Percentiles rank a stretch among this genome's conserved stretches.
phyloP scores from a whole-genome alignment of 2,888 invertebrate species.

The Philaethria dido region DNA sequence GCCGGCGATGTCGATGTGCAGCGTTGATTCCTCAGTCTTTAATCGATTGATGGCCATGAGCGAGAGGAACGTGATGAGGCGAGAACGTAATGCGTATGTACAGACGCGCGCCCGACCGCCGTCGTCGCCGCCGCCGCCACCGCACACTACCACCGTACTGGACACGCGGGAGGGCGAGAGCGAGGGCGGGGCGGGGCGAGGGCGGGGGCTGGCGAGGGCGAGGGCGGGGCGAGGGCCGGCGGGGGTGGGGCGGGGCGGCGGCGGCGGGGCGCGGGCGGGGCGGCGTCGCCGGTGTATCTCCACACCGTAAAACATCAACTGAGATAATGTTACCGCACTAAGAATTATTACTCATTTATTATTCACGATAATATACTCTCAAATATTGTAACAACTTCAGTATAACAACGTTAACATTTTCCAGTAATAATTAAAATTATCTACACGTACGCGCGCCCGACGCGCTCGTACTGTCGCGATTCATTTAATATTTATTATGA shows the following conservation, averaged over 20 bases:
- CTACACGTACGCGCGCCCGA: constrained; percentile 75
- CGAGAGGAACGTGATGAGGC: constrained; percentile 80
- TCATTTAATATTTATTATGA: constrained; percentile 54
- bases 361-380: constrained; percentile 82
- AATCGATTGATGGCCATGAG: constrained; percentile 83
- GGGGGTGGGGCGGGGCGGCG: constrained; percentile 57
- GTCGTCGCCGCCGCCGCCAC: constrained; percentile 48
- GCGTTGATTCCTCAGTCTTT: constrained; percentile 83
- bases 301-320: constrained; percentile 42
- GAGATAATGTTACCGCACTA: constrained; percentile 68
- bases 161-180: constrained; percentile 32
- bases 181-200: constrained; percentile 43
- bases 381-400: constrained; percentile 84
- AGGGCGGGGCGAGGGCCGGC: constrained; percentile 68
- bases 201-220: constrained; percentile 43
- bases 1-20: constrained; percentile 64
- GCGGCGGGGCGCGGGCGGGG: constrained; percentile 57
- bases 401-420: constrained; percentile 84
- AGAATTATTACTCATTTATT: constrained; percentile 65
- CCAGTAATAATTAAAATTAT: constrained; percentile 72
- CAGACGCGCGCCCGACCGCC: constrained; percentile 73
- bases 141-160: no score
- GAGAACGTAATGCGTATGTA: constrained; percentile 79
- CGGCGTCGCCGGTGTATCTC: constrained; percentile 45
- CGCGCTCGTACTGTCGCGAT: constrained; percentile 58